Percentiles rank a stretch among this genome's conserved stretches.
Conservation (phyloP, 2,797 vertebrate species). For the Pitangus sulphuratus region DNA sequence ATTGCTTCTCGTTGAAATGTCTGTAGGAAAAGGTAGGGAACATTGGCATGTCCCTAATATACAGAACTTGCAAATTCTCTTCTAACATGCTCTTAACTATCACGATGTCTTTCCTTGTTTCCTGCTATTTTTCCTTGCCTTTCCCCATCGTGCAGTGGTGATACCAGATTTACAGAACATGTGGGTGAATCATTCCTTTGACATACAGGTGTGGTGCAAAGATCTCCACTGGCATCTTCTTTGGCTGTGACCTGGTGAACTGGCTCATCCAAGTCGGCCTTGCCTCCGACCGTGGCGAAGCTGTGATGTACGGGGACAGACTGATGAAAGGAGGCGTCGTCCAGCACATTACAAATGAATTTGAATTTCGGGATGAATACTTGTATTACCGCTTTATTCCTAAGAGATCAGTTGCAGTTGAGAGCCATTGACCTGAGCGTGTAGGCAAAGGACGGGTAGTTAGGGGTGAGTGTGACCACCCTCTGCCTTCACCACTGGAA, state of each 20-base stretch:
- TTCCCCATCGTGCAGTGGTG: conserved; percentile 74
- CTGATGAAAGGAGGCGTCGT: conserved; percentile 88
- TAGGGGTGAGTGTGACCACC: not conserved
- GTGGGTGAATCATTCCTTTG: conserved; percentile 86
- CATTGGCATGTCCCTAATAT: conserved; percentile 38
- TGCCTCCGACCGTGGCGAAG: conserved; percentile 88
- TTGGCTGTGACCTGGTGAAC: conserved; percentile 92
- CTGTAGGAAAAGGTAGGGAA: not conserved
- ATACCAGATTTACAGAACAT: conserved; percentile 82
- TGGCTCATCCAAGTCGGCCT: conserved; percentile 94
- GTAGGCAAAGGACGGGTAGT: not conserved
- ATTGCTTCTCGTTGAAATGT: not conserved
- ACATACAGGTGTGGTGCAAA: conserved; percentile 91
- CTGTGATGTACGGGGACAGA: conserved; percentile 85
- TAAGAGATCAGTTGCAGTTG: conserved; percentile 19
- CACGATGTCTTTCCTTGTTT: conserved; percentile 76
- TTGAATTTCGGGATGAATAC: conserved; percentile 86
- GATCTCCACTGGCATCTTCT: conserved; percentile 85
- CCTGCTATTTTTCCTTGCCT: conserved; percentile 70
- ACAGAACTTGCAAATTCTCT: conserved; percentile 42
- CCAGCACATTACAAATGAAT: conserved; percentile 86
- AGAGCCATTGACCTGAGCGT: not conserved
- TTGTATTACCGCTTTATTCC: conserved; percentile 87
- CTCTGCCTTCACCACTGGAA: not conserved
- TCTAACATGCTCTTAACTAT: conserved; percentile 71